A percentile compares a stretch with the other conserved stretches of the same genome.
phyloP scores from a whole-genome alignment of 2,113 vertebrate species.

The Dromaius novaehollandiae region DNA sequence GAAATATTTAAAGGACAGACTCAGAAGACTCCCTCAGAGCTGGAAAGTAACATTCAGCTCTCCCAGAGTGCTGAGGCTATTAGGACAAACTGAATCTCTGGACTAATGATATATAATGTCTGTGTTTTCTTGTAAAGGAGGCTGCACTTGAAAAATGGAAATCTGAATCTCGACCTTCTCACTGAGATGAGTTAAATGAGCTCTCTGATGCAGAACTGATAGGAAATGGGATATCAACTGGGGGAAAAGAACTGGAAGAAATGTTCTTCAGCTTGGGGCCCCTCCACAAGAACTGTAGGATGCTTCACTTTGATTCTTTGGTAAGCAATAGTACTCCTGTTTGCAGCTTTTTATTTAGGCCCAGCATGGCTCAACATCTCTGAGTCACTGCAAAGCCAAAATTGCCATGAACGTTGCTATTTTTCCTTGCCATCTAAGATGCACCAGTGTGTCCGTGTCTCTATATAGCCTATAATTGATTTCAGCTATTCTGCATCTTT shows the following conservation, averaged over 20 bases:
- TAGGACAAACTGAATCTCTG: background rate
- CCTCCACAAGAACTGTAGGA: background rate
- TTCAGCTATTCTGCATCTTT: background rate
- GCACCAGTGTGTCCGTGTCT: background rate
- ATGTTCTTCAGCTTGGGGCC: background rate
- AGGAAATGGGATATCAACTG: background rate
- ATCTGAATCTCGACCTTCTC: background rate
- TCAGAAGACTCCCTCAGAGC: background rate
- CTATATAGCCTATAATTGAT: background rate
- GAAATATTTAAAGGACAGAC: background rate
- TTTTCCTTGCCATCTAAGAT: background rate
- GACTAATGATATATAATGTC: background rate
- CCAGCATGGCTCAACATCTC: background rate
- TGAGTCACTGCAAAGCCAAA: background rate
- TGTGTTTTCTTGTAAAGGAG: constrained; percentile 4
- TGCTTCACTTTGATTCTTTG: background rate
- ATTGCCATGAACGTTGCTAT: background rate
- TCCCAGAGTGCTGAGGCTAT: background rate
- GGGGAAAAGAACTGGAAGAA: background rate
- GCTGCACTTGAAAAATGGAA: background rate
- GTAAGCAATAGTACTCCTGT: background rate
- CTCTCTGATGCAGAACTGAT: background rate
- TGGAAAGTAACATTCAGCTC: background rate
- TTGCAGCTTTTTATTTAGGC: background rate
- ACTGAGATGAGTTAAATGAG: constrained; percentile 23